Evolutionary conservation across 2,113 vertebrate species (phyloP).

Genomic region (Megalops atlanticus): DNA sequence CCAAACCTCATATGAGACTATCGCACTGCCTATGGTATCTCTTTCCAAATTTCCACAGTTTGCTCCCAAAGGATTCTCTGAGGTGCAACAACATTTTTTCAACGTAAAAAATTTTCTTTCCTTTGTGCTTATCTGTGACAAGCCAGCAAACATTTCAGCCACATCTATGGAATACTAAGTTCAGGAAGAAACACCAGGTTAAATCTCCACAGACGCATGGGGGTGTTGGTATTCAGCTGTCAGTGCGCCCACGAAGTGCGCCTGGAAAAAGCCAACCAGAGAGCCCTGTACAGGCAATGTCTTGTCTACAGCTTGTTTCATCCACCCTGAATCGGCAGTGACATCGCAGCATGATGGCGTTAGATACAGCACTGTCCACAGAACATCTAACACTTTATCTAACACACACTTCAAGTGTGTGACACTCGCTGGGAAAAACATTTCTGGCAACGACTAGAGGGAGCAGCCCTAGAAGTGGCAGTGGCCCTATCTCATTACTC

Average conservation of each 20-base stretch:
- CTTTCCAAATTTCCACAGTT: not conserved
- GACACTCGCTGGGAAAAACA: too few relatives aligned
- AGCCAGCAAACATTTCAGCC: not conserved
- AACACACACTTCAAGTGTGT: too few relatives aligned
- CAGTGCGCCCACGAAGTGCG: too few relatives aligned
- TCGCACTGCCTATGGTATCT: not conserved
- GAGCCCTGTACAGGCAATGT: too few relatives aligned
- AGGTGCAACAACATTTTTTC: not conserved
- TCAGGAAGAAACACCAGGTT: not conserved
- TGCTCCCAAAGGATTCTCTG: not conserved
- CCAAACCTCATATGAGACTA: conserved; percentile 5
- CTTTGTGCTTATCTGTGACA: not conserved
- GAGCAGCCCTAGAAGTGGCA: too few relatives aligned
- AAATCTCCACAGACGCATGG: not conserved
- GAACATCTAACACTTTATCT: too few relatives aligned
- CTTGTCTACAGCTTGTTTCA: not conserved
- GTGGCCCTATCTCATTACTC: too few relatives aligned
- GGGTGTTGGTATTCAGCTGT: too few relatives aligned
- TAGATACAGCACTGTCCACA: too few relatives aligned
- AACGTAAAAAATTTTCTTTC: not conserved
- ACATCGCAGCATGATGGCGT: not conserved
- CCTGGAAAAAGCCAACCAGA: too few relatives aligned
- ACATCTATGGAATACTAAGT: not conserved
- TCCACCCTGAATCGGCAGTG: not conserved
- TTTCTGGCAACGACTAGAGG: too few relatives aligned